phyloP scores from a whole-genome alignment of 2,113 vertebrate species.

The Otocyon megalotis region DNA sequence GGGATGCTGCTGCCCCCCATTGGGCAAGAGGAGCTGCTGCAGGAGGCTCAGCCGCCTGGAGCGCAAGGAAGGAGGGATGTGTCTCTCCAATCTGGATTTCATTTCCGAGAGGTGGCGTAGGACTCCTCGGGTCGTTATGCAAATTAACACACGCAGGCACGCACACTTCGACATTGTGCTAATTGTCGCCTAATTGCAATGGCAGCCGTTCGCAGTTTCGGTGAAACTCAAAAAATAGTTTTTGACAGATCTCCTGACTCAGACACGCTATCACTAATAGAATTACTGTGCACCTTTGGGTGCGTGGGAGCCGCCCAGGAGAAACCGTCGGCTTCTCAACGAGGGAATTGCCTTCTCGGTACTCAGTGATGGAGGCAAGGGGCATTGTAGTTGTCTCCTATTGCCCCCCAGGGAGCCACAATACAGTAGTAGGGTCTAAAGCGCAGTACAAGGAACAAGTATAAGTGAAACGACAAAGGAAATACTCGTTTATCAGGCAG shows the following conservation, averaged over 20 bases:
- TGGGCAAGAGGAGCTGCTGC: conserved; percentile 67
- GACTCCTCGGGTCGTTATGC: neutral
- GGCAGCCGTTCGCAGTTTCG: neutral
- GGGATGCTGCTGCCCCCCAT: conserved; percentile 71
- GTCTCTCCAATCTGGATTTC: neutral
- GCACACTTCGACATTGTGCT: neutral
- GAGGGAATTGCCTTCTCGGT: neutral
- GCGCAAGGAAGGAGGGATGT: neutral
- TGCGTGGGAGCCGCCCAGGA: neutral
- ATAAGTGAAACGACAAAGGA: conserved; percentile 36
- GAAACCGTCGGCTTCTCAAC: conserved; percentile 9
- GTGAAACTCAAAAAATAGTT: conserved; percentile 57
- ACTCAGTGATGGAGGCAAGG: neutral
- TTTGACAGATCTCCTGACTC: conserved; percentile 24
- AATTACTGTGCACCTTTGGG: conserved; percentile 35
- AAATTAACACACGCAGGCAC: neutral
- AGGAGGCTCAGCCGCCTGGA: conserved; percentile 47
- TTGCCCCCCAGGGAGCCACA: neutral
- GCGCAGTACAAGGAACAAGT: conserved; percentile 18
- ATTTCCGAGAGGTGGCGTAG: neutral
- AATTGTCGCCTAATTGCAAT: conserved; percentile 18
- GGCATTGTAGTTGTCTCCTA: neutral
- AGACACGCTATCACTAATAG: neutral
- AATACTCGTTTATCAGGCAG: neutral
- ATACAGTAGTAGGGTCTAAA: conserved; percentile 52